Conservation (phyloP, 2,888 invertebrate genomes). For the Phrixothrix hirtus region DNA sequence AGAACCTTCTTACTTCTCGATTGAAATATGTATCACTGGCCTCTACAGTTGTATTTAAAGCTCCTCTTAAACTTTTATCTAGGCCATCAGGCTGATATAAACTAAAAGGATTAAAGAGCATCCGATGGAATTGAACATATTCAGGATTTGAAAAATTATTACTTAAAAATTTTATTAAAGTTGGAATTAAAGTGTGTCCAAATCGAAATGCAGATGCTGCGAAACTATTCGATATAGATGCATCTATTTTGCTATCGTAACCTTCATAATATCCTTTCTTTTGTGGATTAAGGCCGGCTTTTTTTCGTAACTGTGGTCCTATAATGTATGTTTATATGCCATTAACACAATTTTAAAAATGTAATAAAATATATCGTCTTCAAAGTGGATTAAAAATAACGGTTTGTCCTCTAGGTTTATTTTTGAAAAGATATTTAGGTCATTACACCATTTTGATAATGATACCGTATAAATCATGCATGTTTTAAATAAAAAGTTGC, state of each 20-base stretch:
- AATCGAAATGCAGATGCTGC: slow-evolving; percentile 85
- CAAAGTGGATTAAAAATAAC: too few relatives aligned
- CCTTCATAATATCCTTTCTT: slow-evolving; percentile 58
- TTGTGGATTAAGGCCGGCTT: slow-evolving; percentile 60
- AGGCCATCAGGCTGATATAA: slow-evolving; percentile 67
- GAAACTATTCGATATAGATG: slow-evolving; percentile 82
- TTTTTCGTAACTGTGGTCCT: slow-evolving; percentile 62
- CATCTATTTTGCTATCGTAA: slow-evolving; percentile 71
- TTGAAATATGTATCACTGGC: slow-evolving; percentile 66
- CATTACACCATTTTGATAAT: too few relatives aligned
- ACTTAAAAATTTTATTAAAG: slow-evolving; percentile 69
- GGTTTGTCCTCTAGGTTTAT: too few relatives aligned
- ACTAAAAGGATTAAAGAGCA: slow-evolving; percentile 79
- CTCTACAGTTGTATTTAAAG: slow-evolving; percentile 67
- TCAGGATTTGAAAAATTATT: slow-evolving; percentile 59
- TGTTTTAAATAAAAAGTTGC: too few relatives aligned
- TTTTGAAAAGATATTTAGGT: too few relatives aligned
- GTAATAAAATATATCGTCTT: too few relatives aligned
- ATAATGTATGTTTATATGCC: too few relatives aligned
- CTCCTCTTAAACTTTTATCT: slow-evolving; percentile 67
- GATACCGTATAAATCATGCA: background rate
- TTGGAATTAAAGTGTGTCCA: slow-evolving; percentile 83
- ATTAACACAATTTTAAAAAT: too few relatives aligned
- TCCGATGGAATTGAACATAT: slow-evolving; percentile 74
- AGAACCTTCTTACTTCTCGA: slow-evolving; percentile 57